Percentiles rank a stretch among this genome's conserved stretches.
phyloP scores from a whole-genome alignment of 2,113 vertebrate species.

The Toxotes chatareus region DNA sequence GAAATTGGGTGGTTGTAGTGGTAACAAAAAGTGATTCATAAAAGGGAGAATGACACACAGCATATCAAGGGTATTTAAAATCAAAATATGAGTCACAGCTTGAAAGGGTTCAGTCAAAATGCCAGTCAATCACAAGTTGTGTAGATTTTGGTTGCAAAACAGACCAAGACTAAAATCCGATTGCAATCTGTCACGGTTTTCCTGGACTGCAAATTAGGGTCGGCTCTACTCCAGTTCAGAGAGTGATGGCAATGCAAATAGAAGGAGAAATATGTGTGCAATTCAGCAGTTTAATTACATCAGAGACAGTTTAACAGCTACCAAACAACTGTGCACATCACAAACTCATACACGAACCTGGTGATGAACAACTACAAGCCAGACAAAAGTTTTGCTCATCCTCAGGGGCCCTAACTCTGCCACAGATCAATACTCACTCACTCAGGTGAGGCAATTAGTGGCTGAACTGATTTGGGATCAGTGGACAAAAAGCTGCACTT shows the following conservation, averaged over 20 bases:
- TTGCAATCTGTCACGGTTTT: not conserved
- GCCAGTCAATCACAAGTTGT: not conserved
- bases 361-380: too few relatives aligned
- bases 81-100: not conserved
- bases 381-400: too few relatives aligned
- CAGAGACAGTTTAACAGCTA: not conserved
- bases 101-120: not conserved
- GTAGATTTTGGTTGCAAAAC: not conserved
- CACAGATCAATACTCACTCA: too few relatives aligned
- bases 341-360: not conserved
- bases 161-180: not conserved
- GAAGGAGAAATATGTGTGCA: not conserved
- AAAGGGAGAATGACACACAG: not conserved
- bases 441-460: too few relatives aligned
- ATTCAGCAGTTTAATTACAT: not conserved
- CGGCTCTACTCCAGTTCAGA: not conserved
- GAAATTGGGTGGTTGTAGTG: not conserved
- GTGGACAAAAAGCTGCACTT: not conserved
- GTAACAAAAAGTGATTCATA: slow-evolving; percentile 8
- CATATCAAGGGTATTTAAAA: not conserved
- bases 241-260: not conserved
- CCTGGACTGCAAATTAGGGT: not conserved
- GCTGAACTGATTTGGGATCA: not conserved
- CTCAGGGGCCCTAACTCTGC: too few relatives aligned
- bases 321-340: not conserved